These are phyloP conservation scores for Petrolisthes cinctipes DNA, from an alignment of 2,888 invertebrate species.

Conservation along the genomic window DNA sequence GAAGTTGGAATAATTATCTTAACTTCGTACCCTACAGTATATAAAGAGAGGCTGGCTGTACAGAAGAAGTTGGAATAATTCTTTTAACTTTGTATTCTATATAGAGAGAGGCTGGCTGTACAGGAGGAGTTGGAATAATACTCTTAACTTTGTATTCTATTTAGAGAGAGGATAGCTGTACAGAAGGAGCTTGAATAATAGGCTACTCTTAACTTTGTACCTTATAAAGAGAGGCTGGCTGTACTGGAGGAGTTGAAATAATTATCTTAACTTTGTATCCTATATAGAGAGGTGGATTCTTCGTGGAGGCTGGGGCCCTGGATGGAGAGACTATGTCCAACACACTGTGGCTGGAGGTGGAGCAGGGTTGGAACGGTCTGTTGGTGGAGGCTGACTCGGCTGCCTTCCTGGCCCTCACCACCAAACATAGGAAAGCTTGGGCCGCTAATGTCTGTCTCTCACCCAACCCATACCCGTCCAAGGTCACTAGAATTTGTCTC, in stretches of 20 bases:
- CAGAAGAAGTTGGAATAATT: no score
- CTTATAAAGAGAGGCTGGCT: no score
- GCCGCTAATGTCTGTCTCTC: conserved; percentile 73
- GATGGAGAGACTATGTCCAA: conserved; percentile 74
- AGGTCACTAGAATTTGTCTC: conserved; percentile 30
- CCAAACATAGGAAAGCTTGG: conserved; percentile 71
- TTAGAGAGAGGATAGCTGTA: no score
- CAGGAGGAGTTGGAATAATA: no score
- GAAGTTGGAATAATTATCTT: no score
- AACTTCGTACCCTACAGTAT: no score
- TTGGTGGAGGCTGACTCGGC: conserved; percentile 73
- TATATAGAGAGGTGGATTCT: conserved; percentile 70
- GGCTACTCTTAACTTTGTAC: no score
- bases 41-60: no score
- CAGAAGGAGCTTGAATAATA: no score
- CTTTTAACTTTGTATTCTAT: background rate
- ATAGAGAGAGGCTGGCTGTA: conserved; percentile 72
- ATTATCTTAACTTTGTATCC: background rate
- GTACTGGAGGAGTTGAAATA: no score
- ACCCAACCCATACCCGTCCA: conserved; percentile 52
- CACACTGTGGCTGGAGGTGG: conserved; percentile 72
- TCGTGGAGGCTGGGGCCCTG: conserved; percentile 74
- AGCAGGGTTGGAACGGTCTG: conserved; percentile 69
- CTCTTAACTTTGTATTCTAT: no score
- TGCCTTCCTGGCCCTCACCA: conserved; percentile 70